Evolutionary conservation across 2,113 vertebrate species (phyloP), one percentile per base, ranked within the genome.

Genomic region (Spheniscus mendiculus): DNA sequence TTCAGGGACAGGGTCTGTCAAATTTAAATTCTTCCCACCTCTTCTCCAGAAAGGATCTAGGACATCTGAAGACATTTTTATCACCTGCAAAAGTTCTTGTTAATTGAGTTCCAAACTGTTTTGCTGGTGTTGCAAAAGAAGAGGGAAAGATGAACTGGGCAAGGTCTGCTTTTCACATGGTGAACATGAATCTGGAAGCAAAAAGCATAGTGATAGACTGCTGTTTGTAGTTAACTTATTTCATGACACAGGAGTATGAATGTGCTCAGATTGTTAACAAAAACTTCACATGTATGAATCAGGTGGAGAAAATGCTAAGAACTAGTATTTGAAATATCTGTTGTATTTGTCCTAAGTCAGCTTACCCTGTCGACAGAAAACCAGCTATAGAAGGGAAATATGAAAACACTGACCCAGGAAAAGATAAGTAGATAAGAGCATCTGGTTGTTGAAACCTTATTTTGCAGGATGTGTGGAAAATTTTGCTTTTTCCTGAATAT

Each of bases 111-210:
- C 10, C 49, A 63, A 30, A 40, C 10, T 56, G 9, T 36, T 45
- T 50, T 49, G 70, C 36, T 76, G 10, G 17, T 65, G 9, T 25
- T 65, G 34, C 25, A 50, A 40, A 74, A 55, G 49, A 74, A 62
- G 27, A 80, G 5, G 5, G 26, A 59, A 71, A 30, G 23, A 50
- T 13, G 18, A 70, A 45, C 21, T 40, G 15, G 38, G 22, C 56
- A 10, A 62, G 4, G 22, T 74, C 49, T 86, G 11, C 3, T 77
- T 58, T 90, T 70, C 13, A 52, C 17, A 22, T 9, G 5, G 11
- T 55, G 19, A 74, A 62, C 10, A 38, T 2, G 1, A 21, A 58
- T 7, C 5, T 52, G 49, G 16, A 74, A 56, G 10, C 0, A 0
- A 47, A 61, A 53, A 81, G 36, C 15, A 12, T 38, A 56, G 11